Base-by-base conservation (phyloP, 2,888 invertebrate genomes). In the Erebia epiphron region DNA sequence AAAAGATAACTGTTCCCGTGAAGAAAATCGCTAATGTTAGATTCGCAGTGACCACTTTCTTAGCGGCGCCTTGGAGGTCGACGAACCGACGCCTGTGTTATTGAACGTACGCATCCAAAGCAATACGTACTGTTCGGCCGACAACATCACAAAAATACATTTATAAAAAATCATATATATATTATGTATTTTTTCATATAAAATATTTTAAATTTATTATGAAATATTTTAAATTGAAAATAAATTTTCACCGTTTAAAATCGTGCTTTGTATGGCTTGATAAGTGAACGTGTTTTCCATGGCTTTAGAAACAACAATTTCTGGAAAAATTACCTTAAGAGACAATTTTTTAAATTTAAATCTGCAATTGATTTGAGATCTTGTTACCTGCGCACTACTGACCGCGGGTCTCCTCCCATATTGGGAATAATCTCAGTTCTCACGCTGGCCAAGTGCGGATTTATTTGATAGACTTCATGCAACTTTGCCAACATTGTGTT, bases 41-140 rank as follows among this genome's bases (percentile, higher is more conserved):
- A 80, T 82, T 81, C 78, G 77, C 77, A 75, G 75, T 77, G 76
- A 75, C 85, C 80, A 81, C 78, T 82, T 83, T 88, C 85, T 87
- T 86, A 81, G 84, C 87, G 86, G 86, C 89, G 91, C 87, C 83
- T 80, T 89, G 87, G 79, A 78, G 81, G 85, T 88, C 90, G 84
- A 81, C 86, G 91, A 91, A 87, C 91, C 87, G 84, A 84, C 87
- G 89, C 88, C 81, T 80, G 86, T 90, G 91, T 87, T 91, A 88
- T 89, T 92, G 91, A 91, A 79, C 80, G 79, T 75, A 79, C 73
- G 72, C 73, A 73, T 70, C 74, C 73, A 72, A 74, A 74, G 75
- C 67, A 71, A n/a, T 63, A 74, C 71, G 58, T 54, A 68, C 11
- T 57, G 69, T 26, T 66, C 1, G 43, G 18, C 21, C 57, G 35